Conservation (phyloP, 2,888 invertebrate species). For the Epirrhoe tristata region DNA sequence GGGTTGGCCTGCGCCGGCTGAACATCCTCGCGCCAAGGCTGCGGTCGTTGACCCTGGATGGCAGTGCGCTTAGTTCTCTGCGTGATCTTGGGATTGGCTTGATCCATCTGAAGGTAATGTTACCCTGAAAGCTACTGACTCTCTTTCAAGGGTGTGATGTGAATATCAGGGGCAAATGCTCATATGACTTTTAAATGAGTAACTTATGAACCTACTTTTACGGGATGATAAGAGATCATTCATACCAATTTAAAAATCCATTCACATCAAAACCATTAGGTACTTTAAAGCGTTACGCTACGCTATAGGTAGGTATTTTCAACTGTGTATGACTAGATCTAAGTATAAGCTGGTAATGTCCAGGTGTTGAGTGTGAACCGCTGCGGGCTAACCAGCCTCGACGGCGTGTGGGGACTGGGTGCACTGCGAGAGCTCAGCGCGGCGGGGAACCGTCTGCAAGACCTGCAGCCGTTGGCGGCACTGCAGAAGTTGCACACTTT, state of each 20-base stretch:
- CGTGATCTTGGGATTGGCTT: conserved; percentile 89
- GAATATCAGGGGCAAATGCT: too few relatives aligned
- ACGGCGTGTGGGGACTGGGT: conserved; percentile 88
- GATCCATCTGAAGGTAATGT: conserved; percentile 80
- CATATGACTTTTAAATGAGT: too few relatives aligned
- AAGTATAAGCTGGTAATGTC: neutral
- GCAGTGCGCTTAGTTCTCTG: conserved; percentile 88
- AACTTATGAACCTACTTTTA: too few relatives aligned
- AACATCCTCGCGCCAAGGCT: conserved; percentile 87
- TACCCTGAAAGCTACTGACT: neutral
- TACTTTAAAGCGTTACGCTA: too few relatives aligned
- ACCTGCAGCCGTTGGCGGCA: conserved; percentile 86
- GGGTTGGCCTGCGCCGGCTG: conserved; percentile 87
- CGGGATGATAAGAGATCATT: too few relatives aligned
- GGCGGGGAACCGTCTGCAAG: conserved; percentile 86
- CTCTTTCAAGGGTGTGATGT: neutral
- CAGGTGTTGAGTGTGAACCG: conserved; percentile 85
- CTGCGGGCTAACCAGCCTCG: conserved; percentile 87
- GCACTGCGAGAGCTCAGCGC: conserved; percentile 87
- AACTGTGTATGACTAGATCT: too few relatives aligned
- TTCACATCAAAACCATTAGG: too few relatives aligned
- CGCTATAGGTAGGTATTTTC: too few relatives aligned
- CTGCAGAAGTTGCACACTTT: conserved; percentile 84
- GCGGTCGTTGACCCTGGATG: conserved; percentile 86
- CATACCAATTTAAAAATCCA: too few relatives aligned